Evolutionary conservation across 2,113 vertebrate genomes (phyloP), one percentile per base, ranked within the genome.

Genomic region (Dolichallabes microphthalmus): DNA sequence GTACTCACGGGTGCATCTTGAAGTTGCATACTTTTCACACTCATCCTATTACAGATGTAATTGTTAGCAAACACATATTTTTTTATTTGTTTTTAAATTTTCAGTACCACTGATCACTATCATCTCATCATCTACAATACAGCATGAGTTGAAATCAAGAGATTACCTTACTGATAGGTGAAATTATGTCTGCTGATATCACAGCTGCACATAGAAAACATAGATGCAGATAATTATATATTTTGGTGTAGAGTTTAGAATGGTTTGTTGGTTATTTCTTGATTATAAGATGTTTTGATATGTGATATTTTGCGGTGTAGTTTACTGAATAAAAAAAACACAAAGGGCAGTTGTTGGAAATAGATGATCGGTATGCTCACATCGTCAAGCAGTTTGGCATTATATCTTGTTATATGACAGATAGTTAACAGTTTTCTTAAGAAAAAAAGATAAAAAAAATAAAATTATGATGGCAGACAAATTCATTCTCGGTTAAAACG

Each of bases 161-260:
- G 19, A 35, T 81, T 86, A 86, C 85, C 85, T 81, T 77, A 80
- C 55, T 63, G 53, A 39, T 68, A n/a, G 73, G 12, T n/a, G 3
- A 63, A 3, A n/a, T 35, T 50, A 45, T 9, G 60, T 27, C 64
- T 6, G 35, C 53, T 71, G 63, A 77, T 32, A 61, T 19, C 7
- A 80, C n/a, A 45, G 53, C 84, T 85, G 84, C 32, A 71, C 57
- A 60, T 32, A 85, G 4, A 19, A 27, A 35, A 45, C 15, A 35
- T 15, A 30, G 32, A 63, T 52, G 3, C 27, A 1, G 27, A 12
- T 22, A 20, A 83, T 58, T 32, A 64, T 2, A 81, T 25, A 81
- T 78, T 19, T 81, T 66, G 22, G 19, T 80, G 57, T n/a, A n/a
- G 17, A 22, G 35, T 3, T 74, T 12, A n/a, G 14, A 52, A n/a